Evolutionary conservation across 2,888 invertebrate genomes (phyloP), one percentile per base, ranked within the genome.

Genomic region (Clanis bilineata): DNA sequence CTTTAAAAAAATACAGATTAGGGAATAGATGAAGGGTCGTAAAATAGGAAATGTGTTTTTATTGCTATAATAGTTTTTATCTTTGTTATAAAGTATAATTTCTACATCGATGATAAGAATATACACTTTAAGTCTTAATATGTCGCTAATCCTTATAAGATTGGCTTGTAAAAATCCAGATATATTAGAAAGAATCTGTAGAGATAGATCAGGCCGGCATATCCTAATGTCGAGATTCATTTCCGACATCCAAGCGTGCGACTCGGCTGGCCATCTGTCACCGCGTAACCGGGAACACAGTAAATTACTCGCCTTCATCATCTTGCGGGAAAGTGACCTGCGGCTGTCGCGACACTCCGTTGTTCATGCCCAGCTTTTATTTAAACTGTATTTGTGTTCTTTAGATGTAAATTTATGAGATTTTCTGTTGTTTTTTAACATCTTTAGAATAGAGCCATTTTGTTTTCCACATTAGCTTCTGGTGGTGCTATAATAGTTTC

Each of bases 231-330:
- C 23, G 21, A 56, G 43, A 43, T 44, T 44, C 15, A 21, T 54
- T 59, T 66, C 62, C 58, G 3, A 9, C 28, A 38, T 67, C 65
- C 18, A 56, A 58, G 66, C 67, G 77, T 71, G 75, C 77, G 80
- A 82, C 82, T 80, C 72, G 75, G 73, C 76, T 75, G 78, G 72
- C 85, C 88, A 89, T 90, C 88, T 87, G 88, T 90, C 89, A 89
- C 86, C 71, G 79, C 65, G 77, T 74, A 78, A 77, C 80, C 73
- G 85, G 76, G 80, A 80, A 76, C 80, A 75, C 81, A 83, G 86
- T 89, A 87, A 88, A 88, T 90, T 88, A 87, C 86, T 73, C 68
- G 85, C 88, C 86, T 88, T 84, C 88, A 82, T 88, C 88, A 86
- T 85, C 80, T 83, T 82, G 67, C 72, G 73, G 82, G 77, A 75